Evolutionary conservation across 1,140 invertebrate species (phyloP), one percentile per base, ranked within the genome.

Genomic region (Lycorma delicatula): DNA sequence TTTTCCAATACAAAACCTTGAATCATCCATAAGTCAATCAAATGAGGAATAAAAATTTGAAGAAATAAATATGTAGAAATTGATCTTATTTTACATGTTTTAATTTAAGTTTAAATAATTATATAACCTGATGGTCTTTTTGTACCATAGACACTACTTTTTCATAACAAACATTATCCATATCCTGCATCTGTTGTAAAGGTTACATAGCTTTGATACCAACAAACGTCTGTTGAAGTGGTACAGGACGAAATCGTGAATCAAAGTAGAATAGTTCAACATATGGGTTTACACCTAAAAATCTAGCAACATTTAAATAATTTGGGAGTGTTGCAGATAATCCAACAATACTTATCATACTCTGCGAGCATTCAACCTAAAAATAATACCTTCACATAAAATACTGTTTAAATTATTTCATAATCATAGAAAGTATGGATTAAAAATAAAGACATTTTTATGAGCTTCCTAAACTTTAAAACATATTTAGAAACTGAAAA

Each of bases 251-350:
- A 68, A 98, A 99, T 11, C 97, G 80, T 1, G 88, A 86, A 77
- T 99, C 97, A 71, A 99, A 99, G 74, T 89, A 98, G 73, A 98
- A 99, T 0, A 99, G 75, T 3, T 97, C 97, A 54, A 85, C 84
- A 64, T 87, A 81, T 0, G 90, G 89, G 76, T 98, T 98, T 0
- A 99, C 97, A 47, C 89, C 76, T 12, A 99, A 76, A 71, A 99
- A 99, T 61, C 83, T 74, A 0, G 95, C 93, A 20, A 99, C 94
- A 77, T 99, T 97, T 1, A 94, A 72, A 69, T 99, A 99, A 74
- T 98, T 99, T 2, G 97, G 97, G 54, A 99, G 72, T 0, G 97
- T 99, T 1, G 97, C 97, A 0, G 96, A 98, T 9, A 99, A 71
- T 1, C 96, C 97, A n/a, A 99, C 86, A 57, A 99, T 97, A 52